These are phyloP conservation scores for Sciurus carolinensis DNA, from an alignment of 2,797 vertebrate genomes.

Conservation along the genomic window DNA sequence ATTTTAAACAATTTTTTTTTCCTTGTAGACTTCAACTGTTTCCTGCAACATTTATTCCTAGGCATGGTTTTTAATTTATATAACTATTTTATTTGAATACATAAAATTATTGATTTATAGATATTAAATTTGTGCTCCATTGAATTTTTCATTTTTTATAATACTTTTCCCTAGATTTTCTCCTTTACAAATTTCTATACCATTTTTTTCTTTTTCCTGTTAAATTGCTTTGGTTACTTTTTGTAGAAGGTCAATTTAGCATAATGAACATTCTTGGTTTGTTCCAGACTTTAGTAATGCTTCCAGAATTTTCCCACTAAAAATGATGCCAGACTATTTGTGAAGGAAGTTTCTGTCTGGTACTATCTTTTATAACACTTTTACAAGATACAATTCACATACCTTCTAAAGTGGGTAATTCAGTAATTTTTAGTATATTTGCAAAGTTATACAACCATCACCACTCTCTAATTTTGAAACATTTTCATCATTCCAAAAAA, in stretches of 20 bases:
- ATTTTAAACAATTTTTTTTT: neutral
- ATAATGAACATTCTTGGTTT: neutral
- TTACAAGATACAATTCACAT: neutral
- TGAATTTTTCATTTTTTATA: constrained; percentile 47
- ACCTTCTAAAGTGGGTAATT: neutral
- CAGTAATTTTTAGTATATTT: neutral
- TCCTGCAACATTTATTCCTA: neutral
- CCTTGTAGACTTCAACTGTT: neutral
- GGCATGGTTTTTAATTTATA: neutral
- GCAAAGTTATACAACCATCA: neutral
- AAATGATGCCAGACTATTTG: neutral
- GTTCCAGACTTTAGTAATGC: neutral
- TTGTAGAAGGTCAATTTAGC: neutral
- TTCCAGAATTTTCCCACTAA: constrained; percentile 1
- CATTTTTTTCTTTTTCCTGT: constrained; percentile 1
- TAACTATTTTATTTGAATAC: neutral
- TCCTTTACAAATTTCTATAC: neutral
- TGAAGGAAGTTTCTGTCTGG: constrained; percentile 21
- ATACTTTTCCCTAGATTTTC: neutral
- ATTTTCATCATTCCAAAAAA: neutral
- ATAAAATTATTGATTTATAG: neutral
- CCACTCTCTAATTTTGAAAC: neutral
- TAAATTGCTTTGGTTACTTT: neutral
- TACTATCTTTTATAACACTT: constrained; percentile 38
- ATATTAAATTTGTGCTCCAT: neutral